These are phyloP conservation scores for Zhuqinia jingwanae DNA, from an alignment of 2,888 invertebrate species.

Conservation along the genomic window DNA sequence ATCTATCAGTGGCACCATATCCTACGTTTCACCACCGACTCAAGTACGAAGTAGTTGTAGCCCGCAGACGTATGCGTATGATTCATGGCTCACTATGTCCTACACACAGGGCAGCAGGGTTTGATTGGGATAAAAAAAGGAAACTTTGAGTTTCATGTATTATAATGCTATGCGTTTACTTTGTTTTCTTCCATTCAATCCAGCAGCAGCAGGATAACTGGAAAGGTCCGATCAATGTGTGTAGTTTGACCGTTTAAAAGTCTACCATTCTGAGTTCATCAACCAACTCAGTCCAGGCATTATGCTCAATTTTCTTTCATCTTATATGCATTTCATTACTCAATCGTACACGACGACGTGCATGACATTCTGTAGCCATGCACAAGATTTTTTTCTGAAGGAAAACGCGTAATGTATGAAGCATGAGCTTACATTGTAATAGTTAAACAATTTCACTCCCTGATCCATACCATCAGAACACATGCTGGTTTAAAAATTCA, in stretches of 20 bases:
- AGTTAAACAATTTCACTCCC: conserved; percentile 41
- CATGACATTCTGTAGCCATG: no score
- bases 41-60: background rate
- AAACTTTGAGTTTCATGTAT: no score
- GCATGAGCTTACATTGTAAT: background rate
- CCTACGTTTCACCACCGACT: conserved; percentile 39
- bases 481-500: conserved; percentile 32
- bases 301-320: no score
- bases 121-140: no score
- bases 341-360: no score
- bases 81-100: background rate
- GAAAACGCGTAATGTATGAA: no score
- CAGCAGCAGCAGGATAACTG: background rate
- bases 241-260: conserved; percentile 24
- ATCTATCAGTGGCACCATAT: conserved; percentile 63
- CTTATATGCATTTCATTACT: no score
- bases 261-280: background rate
- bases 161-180: background rate
- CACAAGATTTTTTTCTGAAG: no score
- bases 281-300: no score
- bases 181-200: no score
- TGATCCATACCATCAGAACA: conserved; percentile 3
- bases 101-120: no score
- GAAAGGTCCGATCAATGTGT: background rate
- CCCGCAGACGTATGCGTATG: background rate